phyloP scores from a whole-genome alignment of 2,113 vertebrate genomes.

The Syrrhaptes paradoxus region DNA sequence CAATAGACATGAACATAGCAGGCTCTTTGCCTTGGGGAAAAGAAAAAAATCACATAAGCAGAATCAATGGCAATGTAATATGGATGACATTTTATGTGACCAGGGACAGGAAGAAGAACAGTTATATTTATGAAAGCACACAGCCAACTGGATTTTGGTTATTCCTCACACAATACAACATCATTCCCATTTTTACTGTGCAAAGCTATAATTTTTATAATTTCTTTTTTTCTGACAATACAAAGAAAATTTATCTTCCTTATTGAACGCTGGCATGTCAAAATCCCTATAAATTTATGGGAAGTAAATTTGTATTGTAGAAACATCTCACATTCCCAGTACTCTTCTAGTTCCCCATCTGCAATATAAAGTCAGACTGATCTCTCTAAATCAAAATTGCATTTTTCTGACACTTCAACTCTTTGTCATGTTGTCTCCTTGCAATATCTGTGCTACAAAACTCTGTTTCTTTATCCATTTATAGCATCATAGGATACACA shows the following conservation, averaged over 20 bases:
- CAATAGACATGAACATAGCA: not conserved
- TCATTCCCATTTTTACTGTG: not conserved
- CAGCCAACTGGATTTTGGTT: not conserved
- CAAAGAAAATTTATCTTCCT: constrained; percentile 17
- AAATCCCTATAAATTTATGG: not conserved
- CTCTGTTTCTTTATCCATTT: constrained; percentile 5
- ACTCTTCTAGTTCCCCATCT: not conserved
- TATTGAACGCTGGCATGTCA: not conserved
- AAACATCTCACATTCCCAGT: not conserved
- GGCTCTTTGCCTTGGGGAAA: not conserved
- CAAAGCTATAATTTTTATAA: not conserved
- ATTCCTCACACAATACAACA: not conserved
- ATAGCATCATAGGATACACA: not conserved
- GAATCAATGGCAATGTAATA: constrained; percentile 14
- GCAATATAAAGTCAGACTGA: not conserved
- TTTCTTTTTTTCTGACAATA: not conserved
- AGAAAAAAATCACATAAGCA: not conserved
- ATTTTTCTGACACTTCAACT: constrained; percentile 45
- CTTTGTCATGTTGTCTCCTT: not conserved
- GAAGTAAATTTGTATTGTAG: not conserved
- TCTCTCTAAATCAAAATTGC: constrained; percentile 28
- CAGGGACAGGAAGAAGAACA: not conserved
- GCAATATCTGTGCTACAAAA: not conserved
- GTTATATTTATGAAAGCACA: not conserved
- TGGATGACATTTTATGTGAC: not conserved